Conservation (phyloP, 1,140 invertebrate genomes). For the Dendroctonus ponderosae region DNA sequence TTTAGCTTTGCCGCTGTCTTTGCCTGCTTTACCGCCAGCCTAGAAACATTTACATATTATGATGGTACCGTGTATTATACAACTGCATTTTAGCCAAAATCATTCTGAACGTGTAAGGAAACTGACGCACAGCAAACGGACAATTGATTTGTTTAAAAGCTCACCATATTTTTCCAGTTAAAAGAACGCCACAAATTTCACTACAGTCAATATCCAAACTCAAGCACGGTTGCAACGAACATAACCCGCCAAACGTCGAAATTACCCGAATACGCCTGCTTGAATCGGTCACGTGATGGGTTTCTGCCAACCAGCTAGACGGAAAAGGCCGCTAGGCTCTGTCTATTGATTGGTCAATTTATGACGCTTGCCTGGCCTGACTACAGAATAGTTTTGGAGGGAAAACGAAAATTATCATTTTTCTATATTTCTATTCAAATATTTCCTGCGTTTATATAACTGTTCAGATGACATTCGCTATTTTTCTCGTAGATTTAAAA, state of each 20-base stretch:
- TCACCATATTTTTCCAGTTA: slow-evolving; percentile 35
- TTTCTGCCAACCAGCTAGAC: slow-evolving; percentile 25
- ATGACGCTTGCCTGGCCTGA: slow-evolving; percentile 35
- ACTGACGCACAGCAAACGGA: not conserved
- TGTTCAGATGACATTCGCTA: no score
- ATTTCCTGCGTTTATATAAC: no score
- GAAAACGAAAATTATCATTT: slow-evolving; percentile 20
- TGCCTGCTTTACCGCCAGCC: slow-evolving; percentile 99
- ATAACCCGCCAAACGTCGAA: slow-evolving; percentile 41
- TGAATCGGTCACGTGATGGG: slow-evolving; percentile 33
- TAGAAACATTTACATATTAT: slow-evolving; percentile 50
- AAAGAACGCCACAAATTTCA: slow-evolving; percentile 20
- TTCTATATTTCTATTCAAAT: not conserved
- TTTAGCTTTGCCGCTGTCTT: slow-evolving; percentile 99
- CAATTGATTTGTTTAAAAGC: slow-evolving; percentile 25
- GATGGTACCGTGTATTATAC: not conserved
- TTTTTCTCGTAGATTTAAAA: no score
- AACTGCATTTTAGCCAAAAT: not conserved
- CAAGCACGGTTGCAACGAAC: slow-evolving; percentile 30
- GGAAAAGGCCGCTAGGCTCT: slow-evolving; percentile 9
- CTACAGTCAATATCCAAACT: slow-evolving; percentile 30
- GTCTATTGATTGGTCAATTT: slow-evolving; percentile 39
- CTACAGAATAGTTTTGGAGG: slow-evolving; percentile 35
- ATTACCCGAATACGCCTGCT: slow-evolving; percentile 16
- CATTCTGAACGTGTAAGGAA: not conserved